phyloP scores from a whole-genome alignment of 2,888 invertebrate species.

The Caenorhabditis sp. region DNA sequence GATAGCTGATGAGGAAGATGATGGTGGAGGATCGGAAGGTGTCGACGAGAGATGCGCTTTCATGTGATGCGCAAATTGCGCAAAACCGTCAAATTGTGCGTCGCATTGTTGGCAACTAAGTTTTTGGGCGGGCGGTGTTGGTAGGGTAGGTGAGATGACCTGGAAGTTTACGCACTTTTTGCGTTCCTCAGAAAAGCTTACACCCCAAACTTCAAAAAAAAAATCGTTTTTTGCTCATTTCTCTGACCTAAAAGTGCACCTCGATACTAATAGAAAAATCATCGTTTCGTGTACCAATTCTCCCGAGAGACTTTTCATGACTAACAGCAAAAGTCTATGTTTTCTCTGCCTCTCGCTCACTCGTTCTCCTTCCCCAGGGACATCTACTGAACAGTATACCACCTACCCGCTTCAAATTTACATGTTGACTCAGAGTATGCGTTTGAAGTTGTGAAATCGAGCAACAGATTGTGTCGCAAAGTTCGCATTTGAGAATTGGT shows the following conservation, averaged over 20 bases:
- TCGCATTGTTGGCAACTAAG: slow-evolving; percentile 49
- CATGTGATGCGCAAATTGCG: slow-evolving; percentile 46
- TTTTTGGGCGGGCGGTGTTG: slow-evolving; percentile 10
- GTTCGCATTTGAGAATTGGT: slow-evolving; percentile 14
- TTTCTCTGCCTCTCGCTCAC: not conserved
- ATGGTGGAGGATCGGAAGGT: not conserved
- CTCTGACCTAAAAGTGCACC: too few relatives aligned
- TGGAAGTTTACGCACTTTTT: not conserved
- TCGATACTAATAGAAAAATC: not conserved
- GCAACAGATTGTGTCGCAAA: slow-evolving; percentile 19
- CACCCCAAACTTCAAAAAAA: too few relatives aligned
- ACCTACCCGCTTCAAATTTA: slow-evolving; percentile 15
- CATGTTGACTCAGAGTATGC: slow-evolving; percentile 23
- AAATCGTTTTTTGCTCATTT: too few relatives aligned
- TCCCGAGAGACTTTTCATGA: not conserved
- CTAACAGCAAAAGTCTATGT: not conserved
- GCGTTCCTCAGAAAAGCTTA: too few relatives aligned
- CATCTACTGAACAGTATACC: too few relatives aligned
- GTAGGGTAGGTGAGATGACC: not conserved
- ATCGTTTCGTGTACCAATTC: not conserved
- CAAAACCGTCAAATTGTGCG: slow-evolving; percentile 33
- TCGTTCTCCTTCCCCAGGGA: not conserved
- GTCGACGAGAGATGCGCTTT: slow-evolving; percentile 22
- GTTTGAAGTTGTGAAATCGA: slow-evolving; percentile 27
- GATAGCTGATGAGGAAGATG: not conserved